Evolutionary conservation across 2,797 vertebrate genomes (phyloP), one percentile per base, ranked within the genome.

Genomic region (Melanotaenia trifasciata): DNA sequence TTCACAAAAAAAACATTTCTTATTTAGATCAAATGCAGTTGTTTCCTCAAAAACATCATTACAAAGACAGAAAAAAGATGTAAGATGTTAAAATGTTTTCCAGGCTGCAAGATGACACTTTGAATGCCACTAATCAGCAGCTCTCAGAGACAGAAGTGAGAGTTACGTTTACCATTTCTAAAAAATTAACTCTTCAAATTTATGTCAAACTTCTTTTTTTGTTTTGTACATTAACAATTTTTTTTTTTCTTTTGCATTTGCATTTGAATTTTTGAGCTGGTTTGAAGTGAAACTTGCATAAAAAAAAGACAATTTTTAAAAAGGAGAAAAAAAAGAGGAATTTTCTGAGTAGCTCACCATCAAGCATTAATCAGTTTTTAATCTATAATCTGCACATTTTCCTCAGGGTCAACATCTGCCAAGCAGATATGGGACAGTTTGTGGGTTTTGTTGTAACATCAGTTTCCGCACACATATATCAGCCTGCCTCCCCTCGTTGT

Each of bases 361-460:
- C 51, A 77, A 86, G 72, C 76, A 84, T 68, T 26, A 84, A 84
- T 90, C 76, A 83, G 70, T 85, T 91, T 72, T 78, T 80, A 81
- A 87, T 88, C 86, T 89, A 84, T 86, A 85, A 78, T 88, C 90
- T 87, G 89, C 91, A 93, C 90, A 93, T 92, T 91, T 93, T 93
- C 92, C 92, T 94, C 92, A 94, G 93, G 93, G 90, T 92, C 62
- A 58, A 87, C 84, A 81, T 91, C 87, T 80, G 81, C 80, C 80
- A 85, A 87, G 84, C 89, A 89, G 84, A 88, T 74, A 84, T 50
- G 74, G 76, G 82, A 88, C 84, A 89, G 82, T 90, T 87, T 88
- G 77, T 87, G 71, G 84, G 83, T 87, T 87, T 87, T 73, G 63
- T 80, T 74, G 22, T 73, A 75, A 81, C 81, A 81, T 80, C 66